Conservation (phyloP, 1,140 invertebrate species). For the Laupala kohalensis region DNA sequence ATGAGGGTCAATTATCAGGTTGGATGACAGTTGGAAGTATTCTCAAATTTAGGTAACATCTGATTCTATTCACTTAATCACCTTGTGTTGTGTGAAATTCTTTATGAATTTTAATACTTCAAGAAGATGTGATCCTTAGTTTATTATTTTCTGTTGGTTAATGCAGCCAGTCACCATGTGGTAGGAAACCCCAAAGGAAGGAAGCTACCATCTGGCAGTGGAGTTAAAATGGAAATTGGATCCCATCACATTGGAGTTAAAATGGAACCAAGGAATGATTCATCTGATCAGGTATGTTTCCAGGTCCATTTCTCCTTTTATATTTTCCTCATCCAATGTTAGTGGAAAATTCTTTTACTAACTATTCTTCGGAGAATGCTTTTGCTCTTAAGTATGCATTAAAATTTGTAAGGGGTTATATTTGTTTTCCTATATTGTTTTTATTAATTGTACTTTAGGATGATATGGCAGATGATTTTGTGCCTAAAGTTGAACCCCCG, state of each 20-base stretch:
- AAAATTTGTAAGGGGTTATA: neutral
- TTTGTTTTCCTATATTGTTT: neutral
- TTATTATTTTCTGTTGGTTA: neutral
- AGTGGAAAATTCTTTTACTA: no score
- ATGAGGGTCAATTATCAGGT: no score
- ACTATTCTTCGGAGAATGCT: neutral
- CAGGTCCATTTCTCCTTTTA: no score
- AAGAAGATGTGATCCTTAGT: neutral
- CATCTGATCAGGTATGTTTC: slow-evolving; percentile 1
- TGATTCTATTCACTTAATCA: no score
- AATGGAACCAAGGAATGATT: slow-evolving; percentile 1
- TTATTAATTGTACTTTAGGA: slow-evolving; percentile 4
- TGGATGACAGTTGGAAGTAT: no score
- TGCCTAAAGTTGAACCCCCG: neutral
- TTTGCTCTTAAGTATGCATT: neutral
- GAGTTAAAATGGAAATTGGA: neutral
- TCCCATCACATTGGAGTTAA: slow-evolving; percentile 2
- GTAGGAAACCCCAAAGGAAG: neutral
- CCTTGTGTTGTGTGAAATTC: no score
- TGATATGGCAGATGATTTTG: slow-evolving; percentile 3
- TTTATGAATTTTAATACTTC: neutral
- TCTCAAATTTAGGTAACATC: no score
- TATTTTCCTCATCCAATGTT: no score
- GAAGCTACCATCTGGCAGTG: neutral
- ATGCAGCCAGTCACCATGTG: neutral